Evolutionary conservation across 1,140 invertebrate species (phyloP).

Genomic region (Anagrus nilaparvatae): DNA sequence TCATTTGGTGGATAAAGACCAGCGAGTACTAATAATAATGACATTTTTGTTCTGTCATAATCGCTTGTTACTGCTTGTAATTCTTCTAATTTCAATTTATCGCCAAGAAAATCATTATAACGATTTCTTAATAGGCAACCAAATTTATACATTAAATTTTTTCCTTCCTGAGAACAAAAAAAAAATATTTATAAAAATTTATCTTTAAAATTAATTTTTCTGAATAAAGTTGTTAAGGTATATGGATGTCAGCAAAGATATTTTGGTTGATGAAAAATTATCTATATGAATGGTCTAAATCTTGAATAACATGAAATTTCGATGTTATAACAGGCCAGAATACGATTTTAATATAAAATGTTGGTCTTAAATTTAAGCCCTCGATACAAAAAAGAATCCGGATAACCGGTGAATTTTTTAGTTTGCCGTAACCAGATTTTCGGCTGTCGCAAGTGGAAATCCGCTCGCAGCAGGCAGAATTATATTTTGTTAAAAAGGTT

Average conservation of each 20-base stretch:
- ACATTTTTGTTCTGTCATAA: slow-evolving; percentile 48
- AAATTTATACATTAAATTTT: slow-evolving; percentile 33
- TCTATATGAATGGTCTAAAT: no score
- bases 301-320: no score
- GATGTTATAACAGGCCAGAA: no score
- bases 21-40: slow-evolving; percentile 40
- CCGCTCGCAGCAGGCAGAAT: no score
- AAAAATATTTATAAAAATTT: background rate
- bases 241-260: background rate
- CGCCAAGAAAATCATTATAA: slow-evolving; percentile 35
- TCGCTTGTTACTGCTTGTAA: slow-evolving; percentile 37
- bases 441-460: no score
- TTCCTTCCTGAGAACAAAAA: slow-evolving; percentile 33
- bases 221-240: background rate
- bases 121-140: slow-evolving; percentile 34
- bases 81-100: slow-evolving; percentile 37
- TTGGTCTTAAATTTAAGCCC: no score
- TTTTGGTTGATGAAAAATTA: background rate
- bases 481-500: no score
- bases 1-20: slow-evolving; percentile 35
- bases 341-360: no score
- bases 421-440: no score
- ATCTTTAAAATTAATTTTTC: background rate
- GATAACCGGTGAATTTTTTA: no score
- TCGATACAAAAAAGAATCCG: no score